These are phyloP conservation scores for Calliopum simillimum DNA, from an alignment of 2,888 invertebrate species.

Conservation along the genomic window DNA sequence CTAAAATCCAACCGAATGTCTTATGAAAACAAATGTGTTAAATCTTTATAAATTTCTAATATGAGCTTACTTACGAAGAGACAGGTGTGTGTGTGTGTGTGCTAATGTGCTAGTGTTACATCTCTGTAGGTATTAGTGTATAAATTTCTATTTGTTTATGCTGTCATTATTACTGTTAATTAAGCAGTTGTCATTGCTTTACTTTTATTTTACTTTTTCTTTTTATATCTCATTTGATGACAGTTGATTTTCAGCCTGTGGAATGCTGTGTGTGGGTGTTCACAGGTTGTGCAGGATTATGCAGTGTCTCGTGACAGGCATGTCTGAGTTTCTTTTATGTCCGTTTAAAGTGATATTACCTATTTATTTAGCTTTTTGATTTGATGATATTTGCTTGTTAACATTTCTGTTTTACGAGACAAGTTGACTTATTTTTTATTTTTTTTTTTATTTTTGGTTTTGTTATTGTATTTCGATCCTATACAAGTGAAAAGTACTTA, in stretches of 20 bases:
- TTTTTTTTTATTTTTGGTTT: neutral
- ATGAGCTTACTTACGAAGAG: neutral
- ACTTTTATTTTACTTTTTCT: neutral
- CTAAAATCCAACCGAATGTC: neutral
- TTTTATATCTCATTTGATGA: neutral
- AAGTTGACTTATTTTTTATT: slow-evolving; percentile 3
- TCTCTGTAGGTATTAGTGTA: neutral
- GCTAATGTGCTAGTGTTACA: neutral
- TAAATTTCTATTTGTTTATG: neutral
- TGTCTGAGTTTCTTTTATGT: neutral
- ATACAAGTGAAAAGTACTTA: no score
- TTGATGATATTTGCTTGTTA: neutral
- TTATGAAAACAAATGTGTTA: slow-evolving; percentile 5
- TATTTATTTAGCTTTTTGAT: slow-evolving; percentile 5
- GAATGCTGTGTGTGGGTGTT: neutral
- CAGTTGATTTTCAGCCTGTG: neutral
- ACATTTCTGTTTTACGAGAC: neutral
- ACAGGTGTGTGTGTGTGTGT: neutral
- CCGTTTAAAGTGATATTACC: slow-evolving; percentile 12
- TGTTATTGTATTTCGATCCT: neutral
- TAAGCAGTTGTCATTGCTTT: neutral
- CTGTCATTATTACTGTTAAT: neutral
- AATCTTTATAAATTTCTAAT: neutral
- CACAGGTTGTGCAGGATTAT: neutral
- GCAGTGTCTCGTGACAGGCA: neutral